Base-by-base conservation (phyloP, 2,113 vertebrate genomes). In the Xiphophorus hellerii region DNA sequence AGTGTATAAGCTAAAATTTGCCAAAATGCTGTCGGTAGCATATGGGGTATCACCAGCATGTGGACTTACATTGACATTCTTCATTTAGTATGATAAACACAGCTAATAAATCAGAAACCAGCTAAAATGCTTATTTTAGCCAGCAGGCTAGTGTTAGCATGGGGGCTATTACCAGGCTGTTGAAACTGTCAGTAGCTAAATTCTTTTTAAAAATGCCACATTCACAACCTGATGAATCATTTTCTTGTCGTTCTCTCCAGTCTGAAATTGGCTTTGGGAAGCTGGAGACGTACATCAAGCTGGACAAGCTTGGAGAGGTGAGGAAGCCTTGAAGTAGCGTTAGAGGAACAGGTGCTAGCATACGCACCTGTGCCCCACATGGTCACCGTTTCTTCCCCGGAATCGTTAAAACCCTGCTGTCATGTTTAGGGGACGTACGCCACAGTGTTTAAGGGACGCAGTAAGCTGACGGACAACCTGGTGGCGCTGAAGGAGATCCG, bases 401-500 rank as follows among this genome's bases (percentile, higher is more conserved):
- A 11, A 4, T 70, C 2, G 2, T n/a, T 4, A 65, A 35, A 61
- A 22, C 58, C 35, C 35, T 37, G 14, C 17, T 35, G 35, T 64
- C 51, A 29, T 44, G 39, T 83, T 17, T 54, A 99, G 98, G 98
- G 98, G 74, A 99, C 98, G 39, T 99, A 99, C 1, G 98, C 98
- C 74, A 99, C 98, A 11, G 98, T 99, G 75, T 99, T 98, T 91
- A 99, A 99, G 91, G 98, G 98, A 74, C 96, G 98, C 91, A 99
- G 98, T 93, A 99, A 99, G 91, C 85, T 99, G 84, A 99, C 98
- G 0, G 98, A 99, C 90, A 99, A 99, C 88, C 92, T 99, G 90
- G 98, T 99, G 91, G 98, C 98, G 63, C 93, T 99, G 88, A 99
- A 99, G 91, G 98, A 99, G 94, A 99, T 99, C 66, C 93, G 98